phyloP scores from a whole-genome alignment of 1,140 invertebrate species.

The Drosophila punjabiensis region DNA sequence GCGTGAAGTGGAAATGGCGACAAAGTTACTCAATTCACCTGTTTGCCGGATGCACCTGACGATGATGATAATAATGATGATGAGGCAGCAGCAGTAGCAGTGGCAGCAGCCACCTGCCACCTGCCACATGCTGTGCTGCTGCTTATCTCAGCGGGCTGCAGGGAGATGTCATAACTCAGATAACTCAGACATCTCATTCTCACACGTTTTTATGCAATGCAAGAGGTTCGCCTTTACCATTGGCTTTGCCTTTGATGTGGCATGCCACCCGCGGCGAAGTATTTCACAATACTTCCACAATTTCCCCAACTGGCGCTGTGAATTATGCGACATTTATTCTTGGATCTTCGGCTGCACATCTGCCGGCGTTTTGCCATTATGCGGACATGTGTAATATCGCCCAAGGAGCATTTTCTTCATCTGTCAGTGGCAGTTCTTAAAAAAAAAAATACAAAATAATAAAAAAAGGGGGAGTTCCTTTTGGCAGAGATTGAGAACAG shows the following conservation, averaged over 20 bases:
- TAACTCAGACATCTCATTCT: constrained; percentile 12
- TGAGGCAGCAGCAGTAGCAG: background rate
- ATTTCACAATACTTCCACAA: constrained; percentile 35
- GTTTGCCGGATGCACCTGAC: constrained; percentile 32
- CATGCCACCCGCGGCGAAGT: constrained; percentile 33
- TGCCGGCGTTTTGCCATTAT: constrained; percentile 43
- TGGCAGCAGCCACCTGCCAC: background rate
- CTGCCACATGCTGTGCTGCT: constrained; percentile 15
- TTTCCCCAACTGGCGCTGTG: constrained; percentile 32
- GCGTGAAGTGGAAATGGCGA: constrained; percentile 15
- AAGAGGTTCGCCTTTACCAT: background rate
- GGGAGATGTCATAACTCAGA: constrained; percentile 41
- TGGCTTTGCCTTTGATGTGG: constrained; percentile 53
- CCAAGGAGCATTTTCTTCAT: background rate
- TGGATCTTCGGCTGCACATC: constrained; percentile 50
- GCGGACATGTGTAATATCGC: constrained; percentile 42
- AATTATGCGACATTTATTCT: constrained; percentile 63
- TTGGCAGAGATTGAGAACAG: background rate
- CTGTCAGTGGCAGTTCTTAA: constrained; percentile 25
- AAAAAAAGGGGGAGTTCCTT: background rate
- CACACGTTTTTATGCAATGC: constrained; percentile 60
- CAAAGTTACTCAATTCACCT: constrained; percentile 47
- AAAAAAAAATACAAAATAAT: background rate
- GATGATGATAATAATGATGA: constrained; percentile 3
- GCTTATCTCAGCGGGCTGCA: constrained; percentile 17